Evolutionary conservation across 2,888 invertebrate species (phyloP), one percentile per base, ranked within the genome.

Genomic region (Gymnoscelis rufifasciata): DNA sequence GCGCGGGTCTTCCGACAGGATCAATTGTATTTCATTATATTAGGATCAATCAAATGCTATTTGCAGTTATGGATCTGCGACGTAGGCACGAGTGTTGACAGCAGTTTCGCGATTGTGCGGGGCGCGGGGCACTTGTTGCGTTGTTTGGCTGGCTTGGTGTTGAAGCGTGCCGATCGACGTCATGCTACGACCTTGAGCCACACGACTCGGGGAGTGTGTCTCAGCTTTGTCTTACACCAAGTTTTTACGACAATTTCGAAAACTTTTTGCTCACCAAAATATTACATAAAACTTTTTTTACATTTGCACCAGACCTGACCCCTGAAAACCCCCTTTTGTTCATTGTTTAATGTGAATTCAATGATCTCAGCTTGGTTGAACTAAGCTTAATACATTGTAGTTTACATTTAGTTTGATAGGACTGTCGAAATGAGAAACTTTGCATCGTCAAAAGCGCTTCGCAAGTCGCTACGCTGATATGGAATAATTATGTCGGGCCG

Each of bases 81-180:
- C 11, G 31, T 31, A 33, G n/a, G n/a, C 31, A 31, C 31, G 14
- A 15, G 10, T 35, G 35, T 15, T 60, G 66, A 68, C 67, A 71
- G 72, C 71, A 74, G 73, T 74, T 78, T 72, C 52, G 70, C 74
- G 65, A 65, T 42, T 36, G 43, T 30, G 52, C 26, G 72, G 73
- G 74, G 77, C 73, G 77, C 70, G 75, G 68, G 69, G 80, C 84
- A 84, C 87, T 83, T 86, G 83, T 88, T 87, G 86, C 82, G 82
- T 77, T 82, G 82, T 82, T 84, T 81, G 75, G 82, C 52, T 58
- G 52, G 52, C 50, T 78, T 78, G 79, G 74, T 74, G 74, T 72
- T 58, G 59, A 57, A 74, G 74, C 76, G 79, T 78, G 81, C 78
- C 68, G 71, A n/a, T 80, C 84, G 71, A 81, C 86, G 83, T 80